Evolutionary conservation across 2,888 invertebrate genomes (phyloP).

Genomic region (Troides aeacus): DNA sequence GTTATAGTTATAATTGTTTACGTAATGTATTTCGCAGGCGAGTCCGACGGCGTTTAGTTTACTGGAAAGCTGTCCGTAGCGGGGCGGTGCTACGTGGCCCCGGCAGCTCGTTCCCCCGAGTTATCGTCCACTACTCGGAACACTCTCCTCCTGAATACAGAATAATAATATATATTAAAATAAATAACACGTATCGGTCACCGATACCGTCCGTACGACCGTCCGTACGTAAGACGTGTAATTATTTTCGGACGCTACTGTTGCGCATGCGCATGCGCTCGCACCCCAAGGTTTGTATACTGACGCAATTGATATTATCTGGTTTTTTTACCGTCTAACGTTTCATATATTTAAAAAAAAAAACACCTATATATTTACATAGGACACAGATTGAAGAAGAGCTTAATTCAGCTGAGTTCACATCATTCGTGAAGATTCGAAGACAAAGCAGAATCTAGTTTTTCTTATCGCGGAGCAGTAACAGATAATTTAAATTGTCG

Average conservation of each 20-base stretch:
- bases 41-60: conserved; percentile 9
- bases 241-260: conserved; percentile 28
- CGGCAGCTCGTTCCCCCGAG: conserved; percentile 2
- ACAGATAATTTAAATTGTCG: too few species aligned
- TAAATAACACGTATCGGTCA: conserved; percentile 27
- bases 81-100: background rate
- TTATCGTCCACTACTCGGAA: conserved; percentile 21
- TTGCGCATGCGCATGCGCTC: conserved; percentile 1
- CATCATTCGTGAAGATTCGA: too few species aligned
- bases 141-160: conserved; percentile 21
- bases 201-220: conserved; percentile 10
- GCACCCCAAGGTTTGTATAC: conserved; percentile 13
- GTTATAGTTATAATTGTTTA: background rate
- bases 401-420: too few species aligned
- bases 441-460: too few species aligned
- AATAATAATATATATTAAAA: conserved; percentile 28
- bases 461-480: too few species aligned
- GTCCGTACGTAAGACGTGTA: conserved; percentile 25
- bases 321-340: too few species aligned
- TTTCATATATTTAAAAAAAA: too few species aligned
- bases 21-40: conserved; percentile 15
- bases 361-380: too few species aligned
- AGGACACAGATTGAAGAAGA: too few species aligned
- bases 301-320: conserved; percentile 1
- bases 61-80: conserved; percentile 22